Evolutionary conservation across 2,888 invertebrate species (phyloP).

Genomic region (Phyllotreta striolata): DNA sequence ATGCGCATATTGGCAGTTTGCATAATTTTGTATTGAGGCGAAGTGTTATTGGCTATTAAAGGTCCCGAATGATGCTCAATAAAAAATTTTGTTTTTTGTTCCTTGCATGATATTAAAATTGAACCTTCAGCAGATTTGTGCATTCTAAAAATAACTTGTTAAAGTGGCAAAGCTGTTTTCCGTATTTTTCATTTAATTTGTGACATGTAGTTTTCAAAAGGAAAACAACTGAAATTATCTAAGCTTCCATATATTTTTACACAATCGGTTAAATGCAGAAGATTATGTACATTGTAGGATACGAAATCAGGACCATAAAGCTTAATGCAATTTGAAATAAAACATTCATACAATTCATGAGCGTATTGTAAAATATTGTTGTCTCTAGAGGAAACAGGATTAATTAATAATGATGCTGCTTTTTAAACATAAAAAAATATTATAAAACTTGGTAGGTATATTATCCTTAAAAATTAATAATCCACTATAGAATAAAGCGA

Average conservation of each 20-base stretch:
- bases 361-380: conserved; percentile 27
- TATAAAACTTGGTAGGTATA: conserved; percentile 27
- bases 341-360: conserved; percentile 28
- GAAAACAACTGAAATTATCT: conserved; percentile 22
- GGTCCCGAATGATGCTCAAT: not conserved
- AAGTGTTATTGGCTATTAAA: not conserved
- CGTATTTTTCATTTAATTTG: conserved; percentile 12
- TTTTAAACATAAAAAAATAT: conserved; percentile 33
- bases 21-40: not conserved
- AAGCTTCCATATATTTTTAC: conserved; percentile 15
- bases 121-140: not conserved
- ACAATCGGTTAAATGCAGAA: conserved; percentile 24
- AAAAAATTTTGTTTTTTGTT: too few species aligned
- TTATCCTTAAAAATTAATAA: conserved; percentile 28
- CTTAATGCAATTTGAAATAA: conserved; percentile 28
- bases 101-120: not conserved
- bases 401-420: conserved; percentile 24
- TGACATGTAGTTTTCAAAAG: conserved; percentile 20
- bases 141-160: not conserved
- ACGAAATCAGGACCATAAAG: conserved; percentile 21
- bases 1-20: not conserved
- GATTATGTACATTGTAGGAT: conserved; percentile 26
- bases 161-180: conserved; percentile 10
- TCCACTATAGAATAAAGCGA: too few species aligned
- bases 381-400: conserved; percentile 14